phyloP scores from a whole-genome alignment of 2,113 vertebrate species.

The Dascyllus trimaculatus region DNA sequence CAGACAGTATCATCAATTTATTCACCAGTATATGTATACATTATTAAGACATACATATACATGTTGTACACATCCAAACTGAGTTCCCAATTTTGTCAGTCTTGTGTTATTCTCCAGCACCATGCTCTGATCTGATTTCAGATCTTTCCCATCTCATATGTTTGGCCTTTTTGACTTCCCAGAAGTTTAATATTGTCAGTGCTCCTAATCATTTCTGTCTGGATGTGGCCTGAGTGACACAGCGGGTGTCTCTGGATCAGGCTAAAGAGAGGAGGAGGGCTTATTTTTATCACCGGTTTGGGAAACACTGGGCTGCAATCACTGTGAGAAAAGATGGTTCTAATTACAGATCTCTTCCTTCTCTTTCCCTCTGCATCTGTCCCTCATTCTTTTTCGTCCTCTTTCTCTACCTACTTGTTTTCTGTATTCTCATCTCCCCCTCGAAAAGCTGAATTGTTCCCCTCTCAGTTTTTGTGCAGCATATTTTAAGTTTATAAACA shows the following conservation, averaged over 20 bases:
- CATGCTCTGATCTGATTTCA: slow-evolving; percentile 46
- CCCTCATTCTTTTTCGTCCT: slow-evolving; percentile 10
- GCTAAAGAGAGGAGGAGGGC: slow-evolving; percentile 51
- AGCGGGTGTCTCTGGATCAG: slow-evolving; percentile 85
- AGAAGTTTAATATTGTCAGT: slow-evolving; percentile 76
- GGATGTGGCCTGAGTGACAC: slow-evolving; percentile 85
- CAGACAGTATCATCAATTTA: neutral
- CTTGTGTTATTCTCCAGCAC: slow-evolving; percentile 25
- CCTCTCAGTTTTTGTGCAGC: neutral
- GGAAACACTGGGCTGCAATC: slow-evolving; percentile 81
- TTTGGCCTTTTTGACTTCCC: slow-evolving; percentile 72
- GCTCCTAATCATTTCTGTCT: slow-evolving; percentile 84
- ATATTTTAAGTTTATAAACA: slow-evolving; percentile 14
- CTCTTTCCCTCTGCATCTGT: slow-evolving; percentile 50
- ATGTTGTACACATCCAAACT: slow-evolving; percentile 19
- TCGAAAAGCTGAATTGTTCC: slow-evolving; percentile 14
- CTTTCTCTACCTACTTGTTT: slow-evolving; percentile 11
- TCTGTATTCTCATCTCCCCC: slow-evolving; percentile 26
- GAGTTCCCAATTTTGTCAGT: slow-evolving; percentile 38
- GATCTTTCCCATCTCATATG: slow-evolving; percentile 66
- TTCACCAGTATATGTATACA: neutral
- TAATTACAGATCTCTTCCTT: slow-evolving; percentile 86
- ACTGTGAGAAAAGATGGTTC: slow-evolving; percentile 85
- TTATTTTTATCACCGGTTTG: slow-evolving; percentile 83
- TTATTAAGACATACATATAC: neutral